These are phyloP conservation scores for Ianthella basta DNA, from an alignment of 37 sponge, comb jelly and placozoan species.

Conservation along the genomic window DNA sequence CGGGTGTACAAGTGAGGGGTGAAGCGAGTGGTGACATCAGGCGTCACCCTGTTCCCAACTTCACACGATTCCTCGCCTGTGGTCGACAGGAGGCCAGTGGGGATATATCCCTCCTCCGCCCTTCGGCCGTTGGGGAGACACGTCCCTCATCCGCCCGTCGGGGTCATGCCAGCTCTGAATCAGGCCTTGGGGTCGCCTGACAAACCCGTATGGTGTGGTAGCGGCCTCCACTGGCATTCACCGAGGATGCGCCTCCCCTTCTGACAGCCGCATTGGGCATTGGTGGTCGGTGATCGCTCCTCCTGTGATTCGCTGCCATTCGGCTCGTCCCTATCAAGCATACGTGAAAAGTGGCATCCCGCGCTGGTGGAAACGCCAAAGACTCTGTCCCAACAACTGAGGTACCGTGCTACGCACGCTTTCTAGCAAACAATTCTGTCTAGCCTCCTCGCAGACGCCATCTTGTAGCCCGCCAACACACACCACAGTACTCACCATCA, in stretches of 20 bases:
- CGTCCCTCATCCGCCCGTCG: slow-evolving; percentile 6
- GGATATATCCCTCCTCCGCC: slow-evolving; percentile 7
- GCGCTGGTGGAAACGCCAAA: not conserved
- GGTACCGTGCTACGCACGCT: no score
- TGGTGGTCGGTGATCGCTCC: not conserved
- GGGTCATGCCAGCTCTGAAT: slow-evolving; percentile 11
- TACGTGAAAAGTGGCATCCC: not conserved
- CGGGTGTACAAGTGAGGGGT: not conserved
- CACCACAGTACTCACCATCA: not conserved
- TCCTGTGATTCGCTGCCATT: not conserved
- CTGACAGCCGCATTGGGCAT: not conserved
- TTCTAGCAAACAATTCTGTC: no score
- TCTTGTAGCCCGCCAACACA: no score
- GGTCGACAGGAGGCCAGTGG: slow-evolving; percentile 9
- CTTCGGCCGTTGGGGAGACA: slow-evolving; percentile 5
- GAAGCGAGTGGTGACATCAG: not conserved
- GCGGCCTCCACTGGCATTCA: not conserved
- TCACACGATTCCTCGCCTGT: not conserved
- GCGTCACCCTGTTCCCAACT: not conserved
- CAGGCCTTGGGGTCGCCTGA: slow-evolving; percentile 9
- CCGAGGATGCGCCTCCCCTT: not conserved
- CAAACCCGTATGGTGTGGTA: not conserved
- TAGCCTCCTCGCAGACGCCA: no score
- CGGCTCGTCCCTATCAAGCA: not conserved
- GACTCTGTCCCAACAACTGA: not conserved